These are phyloP conservation scores for Pomacea canaliculata DNA, from an alignment of 2,888 invertebrate species.

Conservation along the genomic window DNA sequence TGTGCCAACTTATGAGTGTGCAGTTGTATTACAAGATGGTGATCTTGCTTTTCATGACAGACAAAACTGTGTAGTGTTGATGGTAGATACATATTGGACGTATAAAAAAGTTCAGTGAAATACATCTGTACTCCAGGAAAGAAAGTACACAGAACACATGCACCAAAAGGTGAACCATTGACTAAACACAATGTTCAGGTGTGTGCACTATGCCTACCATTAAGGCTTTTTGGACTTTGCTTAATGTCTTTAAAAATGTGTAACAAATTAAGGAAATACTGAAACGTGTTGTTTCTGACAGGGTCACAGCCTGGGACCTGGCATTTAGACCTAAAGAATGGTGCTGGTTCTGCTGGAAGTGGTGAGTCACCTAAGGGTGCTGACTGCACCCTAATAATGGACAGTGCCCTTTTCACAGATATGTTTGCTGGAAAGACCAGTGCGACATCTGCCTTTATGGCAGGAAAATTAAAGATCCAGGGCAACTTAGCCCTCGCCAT, in stretches of 20 bases:
- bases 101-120: no score
- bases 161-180: no score
- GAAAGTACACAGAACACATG: no score
- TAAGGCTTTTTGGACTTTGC: no score
- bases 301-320: constrained; percentile 81
- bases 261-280: not conserved
- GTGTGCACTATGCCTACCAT: no score
- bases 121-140: no score
- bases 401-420: constrained; percentile 73
- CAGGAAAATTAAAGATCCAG: constrained; percentile 91
- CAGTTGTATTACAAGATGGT: not conserved
- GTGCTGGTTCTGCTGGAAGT: constrained; percentile 82
- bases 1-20: no score
- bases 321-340: constrained; percentile 91
- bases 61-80: no score
- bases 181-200: no score
- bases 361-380: constrained; percentile 78
- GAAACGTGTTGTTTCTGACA: constrained; percentile 59
- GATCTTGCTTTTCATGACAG: no score
- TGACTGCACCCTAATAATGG: constrained; percentile 89
- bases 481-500: constrained; percentile 95
- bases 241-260: no score
- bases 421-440: constrained; percentile 83
- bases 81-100: no score
- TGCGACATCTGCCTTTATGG: constrained; percentile 94